Conservation (phyloP, 2,797 vertebrate genomes). For the Peromyscus melanophrys region DNA sequence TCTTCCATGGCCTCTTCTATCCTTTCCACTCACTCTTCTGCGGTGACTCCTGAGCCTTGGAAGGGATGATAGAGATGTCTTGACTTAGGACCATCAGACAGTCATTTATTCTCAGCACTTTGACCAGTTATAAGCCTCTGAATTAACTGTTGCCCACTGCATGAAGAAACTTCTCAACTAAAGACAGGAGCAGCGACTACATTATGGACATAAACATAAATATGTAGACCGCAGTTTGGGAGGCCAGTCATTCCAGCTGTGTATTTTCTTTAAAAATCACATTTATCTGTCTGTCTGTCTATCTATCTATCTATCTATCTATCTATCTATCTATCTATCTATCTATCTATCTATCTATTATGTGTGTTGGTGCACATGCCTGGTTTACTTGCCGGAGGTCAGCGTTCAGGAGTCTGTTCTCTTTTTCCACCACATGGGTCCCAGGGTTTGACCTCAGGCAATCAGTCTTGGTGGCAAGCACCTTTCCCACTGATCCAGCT, state of each 20-base stretch:
- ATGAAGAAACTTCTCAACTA: neutral
- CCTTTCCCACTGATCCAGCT: no score
- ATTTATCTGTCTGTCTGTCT: neutral
- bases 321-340: no score
- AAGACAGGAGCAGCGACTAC: neutral
- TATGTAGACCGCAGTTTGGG: neutral
- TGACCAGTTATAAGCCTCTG: neutral
- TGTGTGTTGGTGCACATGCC: no score
- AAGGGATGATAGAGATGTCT: neutral
- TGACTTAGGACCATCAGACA: neutral
- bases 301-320: no score
- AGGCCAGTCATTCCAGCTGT: neutral
- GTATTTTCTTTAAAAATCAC: neutral
- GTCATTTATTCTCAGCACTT: neutral
- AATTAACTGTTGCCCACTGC: neutral
- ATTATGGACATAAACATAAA: neutral
- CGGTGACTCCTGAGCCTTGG: neutral
- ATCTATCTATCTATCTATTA: no score
- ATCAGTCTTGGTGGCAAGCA: neutral
- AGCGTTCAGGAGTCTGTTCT: neutral
- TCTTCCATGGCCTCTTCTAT: neutral
- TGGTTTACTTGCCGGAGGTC: neutral
- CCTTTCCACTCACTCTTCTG: neutral
- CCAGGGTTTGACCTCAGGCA: neutral
- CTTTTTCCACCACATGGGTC: neutral